These are phyloP conservation scores for Eristalis tenax DNA, from an alignment of 2,888 invertebrate species.

Conservation along the genomic window DNA sequence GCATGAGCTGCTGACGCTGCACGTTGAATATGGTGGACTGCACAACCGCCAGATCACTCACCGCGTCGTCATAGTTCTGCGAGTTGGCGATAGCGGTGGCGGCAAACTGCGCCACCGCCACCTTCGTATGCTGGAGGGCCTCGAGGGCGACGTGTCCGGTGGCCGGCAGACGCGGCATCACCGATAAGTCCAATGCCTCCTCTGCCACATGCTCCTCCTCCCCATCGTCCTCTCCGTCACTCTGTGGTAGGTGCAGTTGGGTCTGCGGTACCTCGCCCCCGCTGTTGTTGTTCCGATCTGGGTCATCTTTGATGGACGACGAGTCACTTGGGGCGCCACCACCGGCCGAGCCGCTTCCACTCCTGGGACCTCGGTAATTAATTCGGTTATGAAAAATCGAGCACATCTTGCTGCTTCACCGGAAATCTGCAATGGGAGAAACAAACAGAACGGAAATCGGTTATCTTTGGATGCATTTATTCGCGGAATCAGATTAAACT, in stretches of 20 bases:
- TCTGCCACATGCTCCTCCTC: slow-evolving; percentile 75
- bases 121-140: slow-evolving; percentile 94
- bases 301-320: slow-evolving; percentile 77
- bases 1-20: slow-evolving; percentile 97
- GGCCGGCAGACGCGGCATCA: slow-evolving; percentile 76
- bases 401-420: slow-evolving; percentile 75
- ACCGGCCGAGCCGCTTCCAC: slow-evolving; percentile 62
- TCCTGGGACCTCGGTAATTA: slow-evolving; percentile 79
- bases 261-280: slow-evolving; percentile 61
- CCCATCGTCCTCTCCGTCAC: slow-evolving; percentile 52
- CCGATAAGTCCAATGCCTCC: slow-evolving; percentile 79
- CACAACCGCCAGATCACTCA: slow-evolving; percentile 92
- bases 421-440: slow-evolving; percentile 48
- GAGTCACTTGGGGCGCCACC: slow-evolving; percentile 66
- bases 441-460: slow-evolving; percentile 36
- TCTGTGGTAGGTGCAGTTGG: slow-evolving; percentile 40
- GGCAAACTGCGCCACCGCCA: slow-evolving; percentile 92
- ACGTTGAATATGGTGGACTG: slow-evolving; percentile 95
- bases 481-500: slow-evolving; percentile 50
- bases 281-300: slow-evolving; percentile 79
- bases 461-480: slow-evolving; percentile 61
- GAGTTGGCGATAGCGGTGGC: slow-evolving; percentile 92
- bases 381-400: slow-evolving; percentile 80
- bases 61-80: slow-evolving; percentile 88
- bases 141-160: slow-evolving; percentile 92